Conservation (phyloP, 1,140 invertebrate species). For the Pogonomyrmex californicus region DNA sequence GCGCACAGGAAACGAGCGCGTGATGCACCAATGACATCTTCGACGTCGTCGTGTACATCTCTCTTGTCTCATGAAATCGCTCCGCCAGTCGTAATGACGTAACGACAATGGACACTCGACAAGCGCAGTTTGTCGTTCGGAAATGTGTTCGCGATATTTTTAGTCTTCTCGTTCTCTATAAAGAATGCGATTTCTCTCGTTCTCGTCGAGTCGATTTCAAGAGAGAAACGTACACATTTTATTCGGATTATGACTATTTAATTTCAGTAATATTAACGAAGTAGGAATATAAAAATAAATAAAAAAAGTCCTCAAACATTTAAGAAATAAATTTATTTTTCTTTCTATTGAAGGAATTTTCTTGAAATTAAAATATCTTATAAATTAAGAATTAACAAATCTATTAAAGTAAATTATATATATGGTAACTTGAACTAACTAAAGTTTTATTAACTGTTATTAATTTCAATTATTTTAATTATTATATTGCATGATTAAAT, state of each 20-base stretch:
- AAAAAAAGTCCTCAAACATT: background rate
- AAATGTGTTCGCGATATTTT: conserved; percentile 6
- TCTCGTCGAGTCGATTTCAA: background rate
- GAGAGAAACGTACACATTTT: background rate
- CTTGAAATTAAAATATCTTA: background rate
- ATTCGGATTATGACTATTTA: background rate
- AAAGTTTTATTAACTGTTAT: background rate
- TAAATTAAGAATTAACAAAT: background rate
- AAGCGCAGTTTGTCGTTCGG: background rate
- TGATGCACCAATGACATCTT: conserved; percentile 35
- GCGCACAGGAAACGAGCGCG: conserved; percentile 28
- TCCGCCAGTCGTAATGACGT: conserved; percentile 14
- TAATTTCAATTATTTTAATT: background rate
- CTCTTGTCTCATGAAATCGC: conserved; percentile 19
- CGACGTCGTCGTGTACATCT: conserved; percentile 17
- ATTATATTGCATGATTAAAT: conserved; percentile 15
- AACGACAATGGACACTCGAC: conserved; percentile 30
- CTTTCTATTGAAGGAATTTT: background rate
- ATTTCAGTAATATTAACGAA: background rate
- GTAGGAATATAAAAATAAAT: background rate
- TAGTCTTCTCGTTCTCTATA: background rate
- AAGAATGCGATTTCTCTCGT: background rate
- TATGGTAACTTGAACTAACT: background rate
- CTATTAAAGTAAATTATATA: background rate
- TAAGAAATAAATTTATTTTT: background rate